These are phyloP conservation scores for Micrasema longulum DNA, from an alignment of 1,140 invertebrate species.

Conservation along the genomic window DNA sequence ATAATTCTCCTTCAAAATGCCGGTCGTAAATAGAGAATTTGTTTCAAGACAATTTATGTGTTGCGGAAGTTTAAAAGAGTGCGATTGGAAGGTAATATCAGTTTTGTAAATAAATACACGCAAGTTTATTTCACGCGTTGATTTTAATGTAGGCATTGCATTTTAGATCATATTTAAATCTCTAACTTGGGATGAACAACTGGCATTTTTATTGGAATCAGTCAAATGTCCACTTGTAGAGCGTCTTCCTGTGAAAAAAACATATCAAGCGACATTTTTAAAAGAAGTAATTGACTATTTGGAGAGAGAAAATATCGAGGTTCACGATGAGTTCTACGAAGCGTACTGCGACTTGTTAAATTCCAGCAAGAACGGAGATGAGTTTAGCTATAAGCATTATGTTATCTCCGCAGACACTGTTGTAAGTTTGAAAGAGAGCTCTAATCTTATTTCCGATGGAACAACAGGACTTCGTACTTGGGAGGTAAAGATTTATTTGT, in stretches of 20 bases:
- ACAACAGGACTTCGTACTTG: constrained; percentile 71
- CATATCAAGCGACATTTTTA: constrained; percentile 66
- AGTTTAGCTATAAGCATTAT: constrained; percentile 66
- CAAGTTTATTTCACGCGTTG: background rate
- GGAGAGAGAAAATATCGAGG: constrained; percentile 59
- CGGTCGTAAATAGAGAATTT: constrained; percentile 14
- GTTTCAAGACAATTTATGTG: constrained; percentile 60
- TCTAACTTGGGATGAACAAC: constrained; percentile 57
- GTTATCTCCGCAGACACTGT: constrained; percentile 55
- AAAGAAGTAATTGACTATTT: constrained; percentile 64
- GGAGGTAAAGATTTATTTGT: constrained; percentile 63
- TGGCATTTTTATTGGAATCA: constrained; percentile 61
- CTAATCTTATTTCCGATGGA: constrained; percentile 68
- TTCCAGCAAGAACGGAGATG: constrained; percentile 44
- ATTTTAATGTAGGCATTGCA: background rate
- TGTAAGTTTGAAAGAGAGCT: constrained; percentile 68
- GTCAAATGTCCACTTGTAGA: constrained; percentile 59
- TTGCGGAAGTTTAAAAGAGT: constrained; percentile 59
- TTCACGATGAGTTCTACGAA: constrained; percentile 64
- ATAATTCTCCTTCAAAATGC: too few species aligned
- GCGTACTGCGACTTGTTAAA: constrained; percentile 60
- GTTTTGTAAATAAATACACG: background rate
- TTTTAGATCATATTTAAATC: constrained; percentile 36
- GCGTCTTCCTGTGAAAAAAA: constrained; percentile 63
- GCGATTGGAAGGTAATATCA: constrained; percentile 58